Conservation (phyloP, 2,797 vertebrate species). For the Neopelma chrysocephalum region DNA sequence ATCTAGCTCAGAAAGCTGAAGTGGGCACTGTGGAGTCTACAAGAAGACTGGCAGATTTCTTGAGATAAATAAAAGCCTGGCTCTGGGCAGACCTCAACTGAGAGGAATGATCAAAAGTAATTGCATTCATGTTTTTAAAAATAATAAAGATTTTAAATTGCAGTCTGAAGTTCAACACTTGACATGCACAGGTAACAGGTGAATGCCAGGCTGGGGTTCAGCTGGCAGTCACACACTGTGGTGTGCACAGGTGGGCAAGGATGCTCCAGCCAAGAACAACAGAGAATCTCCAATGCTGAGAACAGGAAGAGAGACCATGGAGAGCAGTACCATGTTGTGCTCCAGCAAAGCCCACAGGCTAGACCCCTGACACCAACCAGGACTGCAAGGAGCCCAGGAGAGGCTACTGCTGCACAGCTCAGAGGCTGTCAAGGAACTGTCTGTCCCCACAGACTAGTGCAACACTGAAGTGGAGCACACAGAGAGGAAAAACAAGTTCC, state of each 20-base stretch:
- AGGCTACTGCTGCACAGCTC: not conserved
- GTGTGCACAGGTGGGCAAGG: accelerated
- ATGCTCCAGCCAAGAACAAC: not conserved
- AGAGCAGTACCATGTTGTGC: not conserved
- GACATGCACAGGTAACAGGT: not conserved
- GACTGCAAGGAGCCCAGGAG: not conserved
- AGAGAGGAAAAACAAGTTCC: not conserved
- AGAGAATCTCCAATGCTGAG: not conserved
- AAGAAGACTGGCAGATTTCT: not conserved
- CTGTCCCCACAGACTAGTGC: not conserved
- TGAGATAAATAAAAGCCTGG: not conserved
- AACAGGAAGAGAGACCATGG: accelerated
- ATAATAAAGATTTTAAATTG: not conserved
- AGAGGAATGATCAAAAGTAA: not conserved
- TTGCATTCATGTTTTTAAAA: not conserved
- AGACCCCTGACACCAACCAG: not conserved
- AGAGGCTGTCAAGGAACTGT: accelerated
- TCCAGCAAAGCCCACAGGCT: not conserved
- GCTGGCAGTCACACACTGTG: not conserved
- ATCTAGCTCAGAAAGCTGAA: not conserved
- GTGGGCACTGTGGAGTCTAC: not conserved
- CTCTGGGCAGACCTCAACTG: not conserved
- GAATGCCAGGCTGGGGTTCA: not conserved
- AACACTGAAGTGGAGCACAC: not conserved
- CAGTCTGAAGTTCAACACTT: not conserved